Conservation (phyloP, 2,797 vertebrate species). For the Echeneis naucrates region DNA sequence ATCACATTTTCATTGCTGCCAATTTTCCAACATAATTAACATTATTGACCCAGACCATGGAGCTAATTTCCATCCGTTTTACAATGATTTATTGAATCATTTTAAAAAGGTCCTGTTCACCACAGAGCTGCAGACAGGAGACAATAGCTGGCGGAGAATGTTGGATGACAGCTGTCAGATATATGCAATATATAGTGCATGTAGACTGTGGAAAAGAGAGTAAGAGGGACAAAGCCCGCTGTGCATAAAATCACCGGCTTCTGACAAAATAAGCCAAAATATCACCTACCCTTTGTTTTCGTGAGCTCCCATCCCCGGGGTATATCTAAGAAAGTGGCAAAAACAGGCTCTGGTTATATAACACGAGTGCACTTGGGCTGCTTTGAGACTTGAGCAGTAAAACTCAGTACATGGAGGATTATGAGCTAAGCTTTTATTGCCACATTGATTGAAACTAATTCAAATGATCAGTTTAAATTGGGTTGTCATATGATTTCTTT, state of each 20-base stretch:
- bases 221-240: slow-evolving; percentile 2
- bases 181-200: slow-evolving; percentile 23
- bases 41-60: slow-evolving; percentile 47
- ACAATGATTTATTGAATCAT: slow-evolving; percentile 34
- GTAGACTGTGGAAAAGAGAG: slow-evolving; percentile 22
- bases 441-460: neutral
- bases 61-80: slow-evolving; percentile 37
- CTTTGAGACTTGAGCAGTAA: neutral
- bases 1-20: slow-evolving; percentile 37
- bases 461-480: slow-evolving; percentile 1
- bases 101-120: slow-evolving; percentile 9
- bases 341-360: slow-evolving; percentile 28
- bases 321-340: slow-evolving; percentile 12
- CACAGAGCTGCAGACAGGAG: neutral
- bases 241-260: slow-evolving; percentile 27
- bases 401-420: neutral
- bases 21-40: slow-evolving; percentile 61
- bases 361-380: slow-evolving; percentile 13
- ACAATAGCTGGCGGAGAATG: slow-evolving; percentile 7
- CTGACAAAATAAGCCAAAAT: slow-evolving; percentile 26
- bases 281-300: slow-evolving; percentile 30
- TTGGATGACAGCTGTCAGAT: slow-evolving; percentile 30
- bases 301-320: slow-evolving; percentile 16
- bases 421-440: neutral
- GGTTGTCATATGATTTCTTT: neutral